Evolutionary conservation across 35 echinoderm and acorn worm genomes (phyloP).

Genomic region (Anneissia japonica): DNA sequence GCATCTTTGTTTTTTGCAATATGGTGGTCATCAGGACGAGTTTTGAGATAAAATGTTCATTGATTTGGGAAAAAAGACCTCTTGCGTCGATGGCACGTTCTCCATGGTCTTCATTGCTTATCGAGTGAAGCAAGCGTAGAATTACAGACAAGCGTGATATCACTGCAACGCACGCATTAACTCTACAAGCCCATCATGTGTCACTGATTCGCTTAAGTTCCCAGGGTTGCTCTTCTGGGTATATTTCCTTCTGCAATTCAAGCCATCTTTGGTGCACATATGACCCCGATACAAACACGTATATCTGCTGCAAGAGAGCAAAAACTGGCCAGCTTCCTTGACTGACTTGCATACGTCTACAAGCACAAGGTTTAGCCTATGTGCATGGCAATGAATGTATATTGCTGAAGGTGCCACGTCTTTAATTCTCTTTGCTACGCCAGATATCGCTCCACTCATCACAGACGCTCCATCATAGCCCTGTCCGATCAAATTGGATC

Average conservation of each 20-base stretch:
- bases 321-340: conserved; percentile 30
- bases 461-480: conserved; percentile 28
- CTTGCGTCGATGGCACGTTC: conserved; percentile 24
- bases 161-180: conserved; percentile 6
- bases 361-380: conserved; percentile 45
- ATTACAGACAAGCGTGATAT: conserved; percentile 19
- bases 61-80: conserved; percentile 15
- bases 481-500: conserved; percentile 13
- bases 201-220: conserved; percentile 44
- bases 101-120: conserved; percentile 18
- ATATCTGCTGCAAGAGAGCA: conserved; percentile 25
- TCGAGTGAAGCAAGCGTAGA: conserved; percentile 3
- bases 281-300: conserved; percentile 40
- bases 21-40: conserved; percentile 29
- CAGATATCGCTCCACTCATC: conserved; percentile 21
- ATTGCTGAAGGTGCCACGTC: too few species aligned
- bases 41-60: conserved; percentile 32
- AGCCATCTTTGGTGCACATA: conserved; percentile 35
- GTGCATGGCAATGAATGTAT: conserved; percentile 3
- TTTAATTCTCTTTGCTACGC: too few species aligned
- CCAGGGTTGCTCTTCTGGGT: neutral
- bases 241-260: conserved; percentile 24
- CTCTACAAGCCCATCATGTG: conserved; percentile 51
- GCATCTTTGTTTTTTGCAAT: conserved; percentile 30
- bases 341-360: too few species aligned